Percentiles rank a stretch among this genome's conserved stretches.
phyloP scores from a whole-genome alignment of 2,797 vertebrate genomes.

The Catostomus latipinnis region DNA sequence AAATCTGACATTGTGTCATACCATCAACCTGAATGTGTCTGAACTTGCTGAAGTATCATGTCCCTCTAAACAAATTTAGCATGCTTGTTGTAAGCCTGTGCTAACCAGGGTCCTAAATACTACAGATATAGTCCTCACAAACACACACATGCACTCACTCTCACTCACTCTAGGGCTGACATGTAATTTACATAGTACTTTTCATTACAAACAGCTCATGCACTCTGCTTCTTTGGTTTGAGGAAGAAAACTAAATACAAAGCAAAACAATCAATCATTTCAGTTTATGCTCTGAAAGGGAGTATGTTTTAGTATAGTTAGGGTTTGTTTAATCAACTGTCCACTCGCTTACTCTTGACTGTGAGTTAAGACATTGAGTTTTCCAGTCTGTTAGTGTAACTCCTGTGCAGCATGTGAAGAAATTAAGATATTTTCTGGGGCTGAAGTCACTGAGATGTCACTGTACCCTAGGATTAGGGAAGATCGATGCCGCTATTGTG shows the following conservation, averaged over 20 bases:
- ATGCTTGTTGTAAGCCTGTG: slow-evolving; percentile 47
- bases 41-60: slow-evolving; percentile 57
- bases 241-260: not conserved
- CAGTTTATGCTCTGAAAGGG: not conserved
- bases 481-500: not conserved
- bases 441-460: slow-evolving; percentile 1
- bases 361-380: not conserved
- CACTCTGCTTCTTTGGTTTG: not conserved
- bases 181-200: slow-evolving; percentile 15
- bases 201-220: slow-evolving; percentile 4
- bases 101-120: slow-evolving; percentile 52
- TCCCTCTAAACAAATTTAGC: slow-evolving; percentile 51
- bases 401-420: not conserved
- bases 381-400: slow-evolving; percentile 1
- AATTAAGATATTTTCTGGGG: slow-evolving; percentile 2
- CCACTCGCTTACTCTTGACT: not conserved
- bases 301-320: not conserved
- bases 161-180: not conserved
- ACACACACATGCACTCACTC: slow-evolving; percentile 15
- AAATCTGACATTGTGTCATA: slow-evolving; percentile 45
- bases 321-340: no score
- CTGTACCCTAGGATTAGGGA: not conserved
- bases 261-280: no score
- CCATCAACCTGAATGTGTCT: slow-evolving; percentile 47
- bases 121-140: slow-evolving; percentile 41